A percentile compares a stretch with the other conserved stretches of the same genome.
Evolutionary conservation across 2,113 vertebrate species (phyloP).

Genomic region (Halichoerus grypus): DNA sequence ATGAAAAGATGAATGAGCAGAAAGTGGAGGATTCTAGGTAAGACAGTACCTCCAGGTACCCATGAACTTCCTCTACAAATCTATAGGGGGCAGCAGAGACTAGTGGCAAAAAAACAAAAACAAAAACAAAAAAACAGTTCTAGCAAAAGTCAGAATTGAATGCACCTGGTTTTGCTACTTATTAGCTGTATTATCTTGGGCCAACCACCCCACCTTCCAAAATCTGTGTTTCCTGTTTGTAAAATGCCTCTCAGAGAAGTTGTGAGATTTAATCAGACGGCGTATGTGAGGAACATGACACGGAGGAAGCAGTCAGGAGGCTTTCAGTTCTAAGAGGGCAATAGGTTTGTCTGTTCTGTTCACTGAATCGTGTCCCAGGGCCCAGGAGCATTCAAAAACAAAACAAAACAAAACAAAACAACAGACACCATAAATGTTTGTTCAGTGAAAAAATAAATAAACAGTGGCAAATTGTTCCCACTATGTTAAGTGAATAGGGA

Average conservation of each 20-base stretch:
- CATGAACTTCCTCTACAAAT: not conserved
- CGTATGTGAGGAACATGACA: not conserved
- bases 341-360: not conserved
- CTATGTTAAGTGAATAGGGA: not conserved
- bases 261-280: not conserved
- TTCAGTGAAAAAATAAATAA: not conserved
- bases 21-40: not conserved
- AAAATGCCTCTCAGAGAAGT: not conserved
- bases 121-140: not conserved
- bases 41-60: not conserved
- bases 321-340: not conserved
- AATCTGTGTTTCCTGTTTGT: not conserved
- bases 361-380: not conserved
- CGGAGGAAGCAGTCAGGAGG: not conserved
- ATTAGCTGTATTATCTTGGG: not conserved
- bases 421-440: not conserved
- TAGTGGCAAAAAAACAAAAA: not conserved
- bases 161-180: not conserved
- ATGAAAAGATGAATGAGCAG: not conserved
- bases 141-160: not conserved
- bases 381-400: not conserved
- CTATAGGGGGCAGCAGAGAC: not conserved
- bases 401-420: not conserved
- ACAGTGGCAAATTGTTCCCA: not conserved
- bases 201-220: not conserved